These are phyloP conservation scores for Meliscaeva auricollis DNA, from an alignment of 2,888 invertebrate species.

Conservation along the genomic window DNA sequence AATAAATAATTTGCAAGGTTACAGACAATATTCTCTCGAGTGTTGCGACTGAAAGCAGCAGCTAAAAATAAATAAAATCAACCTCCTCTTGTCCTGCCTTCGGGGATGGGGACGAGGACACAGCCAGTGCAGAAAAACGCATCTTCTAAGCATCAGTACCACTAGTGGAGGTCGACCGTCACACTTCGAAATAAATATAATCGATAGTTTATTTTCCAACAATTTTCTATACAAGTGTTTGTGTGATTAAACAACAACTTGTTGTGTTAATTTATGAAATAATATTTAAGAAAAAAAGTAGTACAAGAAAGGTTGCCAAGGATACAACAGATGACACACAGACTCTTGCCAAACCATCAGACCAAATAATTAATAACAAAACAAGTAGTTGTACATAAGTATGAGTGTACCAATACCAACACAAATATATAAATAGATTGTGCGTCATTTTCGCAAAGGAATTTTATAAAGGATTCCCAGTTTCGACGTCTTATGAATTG, in stretches of 20 bases:
- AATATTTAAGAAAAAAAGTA: slow-evolving; percentile 1
- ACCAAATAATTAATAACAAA: slow-evolving; percentile 15
- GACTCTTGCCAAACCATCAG: neutral
- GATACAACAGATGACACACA: neutral
- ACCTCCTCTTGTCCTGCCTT: slow-evolving; percentile 36
- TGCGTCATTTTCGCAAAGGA: slow-evolving; percentile 42
- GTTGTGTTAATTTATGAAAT: slow-evolving; percentile 36
- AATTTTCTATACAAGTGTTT: neutral
- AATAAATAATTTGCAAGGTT: slow-evolving; percentile 30
- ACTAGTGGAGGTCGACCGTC: slow-evolving; percentile 26
- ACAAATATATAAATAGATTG: slow-evolving; percentile 8
- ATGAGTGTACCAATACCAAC: neutral
- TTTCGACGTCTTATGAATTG: slow-evolving; percentile 4
- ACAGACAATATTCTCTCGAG: neutral
- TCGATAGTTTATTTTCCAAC: slow-evolving; percentile 69
- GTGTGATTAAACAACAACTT: slow-evolving; percentile 35
- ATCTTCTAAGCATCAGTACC: slow-evolving; percentile 23
- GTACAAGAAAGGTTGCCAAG: neutral
- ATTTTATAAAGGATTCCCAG: slow-evolving; percentile 35
- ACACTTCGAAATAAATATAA: slow-evolving; percentile 57
- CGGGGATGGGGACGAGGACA: neutral
- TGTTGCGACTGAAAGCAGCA: slow-evolving; percentile 27
- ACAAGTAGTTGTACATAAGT: neutral
- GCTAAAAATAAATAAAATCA: slow-evolving; percentile 54
- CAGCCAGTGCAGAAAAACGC: slow-evolving; percentile 14